phyloP scores from a whole-genome alignment of 2,113 vertebrate species.

The Regulus satrapa region DNA sequence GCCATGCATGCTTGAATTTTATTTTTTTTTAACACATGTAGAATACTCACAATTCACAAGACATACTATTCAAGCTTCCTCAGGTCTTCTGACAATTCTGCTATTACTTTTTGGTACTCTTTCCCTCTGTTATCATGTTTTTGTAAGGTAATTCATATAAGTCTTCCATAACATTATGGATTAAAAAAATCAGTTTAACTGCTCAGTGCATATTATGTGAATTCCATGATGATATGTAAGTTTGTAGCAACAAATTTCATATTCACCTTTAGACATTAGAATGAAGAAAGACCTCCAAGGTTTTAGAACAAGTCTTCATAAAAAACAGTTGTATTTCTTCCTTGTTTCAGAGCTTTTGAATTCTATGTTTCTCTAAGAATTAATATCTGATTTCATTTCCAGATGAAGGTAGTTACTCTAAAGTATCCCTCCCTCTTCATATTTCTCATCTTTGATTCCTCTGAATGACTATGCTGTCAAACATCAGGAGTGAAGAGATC shows the following conservation, averaged over 20 bases:
- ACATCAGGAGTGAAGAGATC: not conserved
- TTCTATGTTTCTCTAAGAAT: constrained; percentile 16
- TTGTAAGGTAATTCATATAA: constrained; percentile 49
- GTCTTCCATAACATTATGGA: constrained; percentile 39
- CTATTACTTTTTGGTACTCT: constrained; percentile 12
- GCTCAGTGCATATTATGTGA: constrained; percentile 19
- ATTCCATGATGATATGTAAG: constrained; percentile 34
- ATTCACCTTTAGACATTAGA: constrained; percentile 14
- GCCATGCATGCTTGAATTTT: not conserved
- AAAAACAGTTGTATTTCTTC: constrained; percentile 3
- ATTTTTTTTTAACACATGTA: not conserved
- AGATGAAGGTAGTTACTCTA: not conserved
- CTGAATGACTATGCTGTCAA: not conserved
- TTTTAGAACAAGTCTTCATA: constrained; percentile 1
- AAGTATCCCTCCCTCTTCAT: not conserved
- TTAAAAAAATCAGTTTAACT: constrained; percentile 61
- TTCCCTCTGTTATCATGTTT: constrained; percentile 16
- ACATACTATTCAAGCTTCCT: not conserved
- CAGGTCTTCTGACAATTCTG: not conserved
- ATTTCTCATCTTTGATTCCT: constrained; percentile 4
- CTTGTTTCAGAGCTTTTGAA: not conserved
- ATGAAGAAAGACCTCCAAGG: constrained; percentile 16
- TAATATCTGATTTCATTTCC: constrained; percentile 1
- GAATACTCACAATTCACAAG: not conserved
- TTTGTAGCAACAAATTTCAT: constrained; percentile 35